Base-by-base conservation (phyloP, 2,888 invertebrate species). In the Oxyscelio sp. region DNA sequence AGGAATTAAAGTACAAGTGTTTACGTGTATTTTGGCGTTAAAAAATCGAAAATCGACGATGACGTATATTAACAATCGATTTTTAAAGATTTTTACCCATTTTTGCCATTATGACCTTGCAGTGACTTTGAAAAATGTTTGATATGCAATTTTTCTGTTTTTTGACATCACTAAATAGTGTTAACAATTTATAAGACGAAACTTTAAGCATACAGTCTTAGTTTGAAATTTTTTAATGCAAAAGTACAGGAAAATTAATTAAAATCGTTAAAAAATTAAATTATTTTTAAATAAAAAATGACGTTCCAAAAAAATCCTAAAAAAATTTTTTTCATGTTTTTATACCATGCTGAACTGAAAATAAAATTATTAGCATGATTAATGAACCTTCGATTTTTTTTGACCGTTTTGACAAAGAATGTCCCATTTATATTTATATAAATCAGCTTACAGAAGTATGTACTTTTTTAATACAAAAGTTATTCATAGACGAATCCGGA, bases 141-240 rank as follows among this genome's bases (percentile, higher is more conserved):
- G 34, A 9, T 34, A 22, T 52, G 52, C 52, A 52, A 52, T 52
- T 19, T 52, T 22, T 3, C 13, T 52, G 52, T 52, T 52, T 21
- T 13, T 52, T 52, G 21, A 52, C 52, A 52, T 22, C 4, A 52
- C 4, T 52, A 52, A 22, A 22, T 52, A 52, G 52, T 52, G 52
- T 22, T 21, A 11, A 52, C 52, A 52, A 22, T 3, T 21, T 52
- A 52, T 52, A 21, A 52, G 52, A 52, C 9, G 13, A 52, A 4
- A 22, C 52, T 52, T 52, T 22, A 22, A 21, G 21, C 22, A 52
- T 52, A 52, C 21, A 19, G 22, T 52, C 52, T 52, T 52, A 52
- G 21, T 52, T 52, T 52, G 52, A 22, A 21, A 52, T 52, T 52
- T 52, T 52, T 52, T 22, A 52, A 52, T 52, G 22, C 52, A 52